phyloP scores from a whole-genome alignment of 2,113 vertebrate genomes.

The Monarcha castaneiventris region DNA sequence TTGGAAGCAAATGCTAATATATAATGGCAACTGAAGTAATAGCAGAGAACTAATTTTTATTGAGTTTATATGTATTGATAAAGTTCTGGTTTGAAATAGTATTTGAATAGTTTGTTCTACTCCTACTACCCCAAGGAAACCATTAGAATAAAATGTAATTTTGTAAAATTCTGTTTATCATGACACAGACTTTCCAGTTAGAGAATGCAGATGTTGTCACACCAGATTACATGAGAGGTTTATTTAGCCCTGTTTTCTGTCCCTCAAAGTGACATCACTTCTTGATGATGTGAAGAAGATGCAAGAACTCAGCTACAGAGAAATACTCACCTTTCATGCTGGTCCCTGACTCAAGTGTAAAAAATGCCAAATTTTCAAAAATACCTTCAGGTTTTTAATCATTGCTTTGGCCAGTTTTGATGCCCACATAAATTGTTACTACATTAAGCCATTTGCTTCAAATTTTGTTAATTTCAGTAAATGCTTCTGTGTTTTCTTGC shows the following conservation, averaged over 20 bases:
- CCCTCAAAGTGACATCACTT: neutral
- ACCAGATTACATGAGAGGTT: neutral
- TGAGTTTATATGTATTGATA: neutral
- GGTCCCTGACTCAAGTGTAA: neutral
- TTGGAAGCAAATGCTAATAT: neutral
- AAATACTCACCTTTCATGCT: neutral
- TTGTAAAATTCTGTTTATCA: neutral
- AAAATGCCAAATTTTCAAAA: neutral
- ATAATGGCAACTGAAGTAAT: neutral
- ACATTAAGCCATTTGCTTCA: neutral
- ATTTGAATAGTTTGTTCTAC: neutral
- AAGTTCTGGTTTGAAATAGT: neutral
- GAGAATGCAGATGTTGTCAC: neutral
- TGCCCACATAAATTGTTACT: neutral
- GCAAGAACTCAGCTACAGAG: neutral
- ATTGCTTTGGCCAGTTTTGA: neutral
- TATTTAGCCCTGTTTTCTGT: neutral
- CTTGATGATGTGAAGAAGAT: neutral
- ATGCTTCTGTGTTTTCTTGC: neutral
- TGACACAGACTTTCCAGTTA: neutral
- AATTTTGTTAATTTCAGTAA: neutral
- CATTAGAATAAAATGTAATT: neutral
- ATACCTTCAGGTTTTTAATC: neutral
- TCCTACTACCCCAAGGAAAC: neutral
- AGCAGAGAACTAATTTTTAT: neutral